Evolutionary conservation across 2,113 vertebrate genomes (phyloP), one percentile per base, ranked within the genome.

Genomic region (Coptodon bakossiorum): DNA sequence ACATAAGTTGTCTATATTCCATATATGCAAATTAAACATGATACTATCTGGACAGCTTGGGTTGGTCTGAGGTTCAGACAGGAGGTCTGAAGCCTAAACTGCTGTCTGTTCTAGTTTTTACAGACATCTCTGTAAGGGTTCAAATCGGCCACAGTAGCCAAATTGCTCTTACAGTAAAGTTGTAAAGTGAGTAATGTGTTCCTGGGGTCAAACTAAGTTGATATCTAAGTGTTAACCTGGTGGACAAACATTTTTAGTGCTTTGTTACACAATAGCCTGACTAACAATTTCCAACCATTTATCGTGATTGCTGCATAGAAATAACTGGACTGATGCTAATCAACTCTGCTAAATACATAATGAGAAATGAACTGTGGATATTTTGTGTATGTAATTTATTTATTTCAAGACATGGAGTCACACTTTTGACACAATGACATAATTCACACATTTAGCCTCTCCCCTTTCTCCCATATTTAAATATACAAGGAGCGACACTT

Each of bases 21-120:
- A 61, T 52, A 76, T 54, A 22, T 84, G 87, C 50, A 80, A 34
- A 82, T 80, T 43, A 80, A 82, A 89, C 79, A 59, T 45, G 84
- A 88, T 89, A 4, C 14, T 52, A 87, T 90, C 82, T 11, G 9
- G 1, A 5, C 80, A 38, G 83, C 76, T 86, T 86, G 38, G 57
- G 36, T 80, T 88, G 24, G 63, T 66, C 53, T 71, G 81, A 36
- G 27, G 31, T 86, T 89, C 59, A 73, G 45, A 59, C 57, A 53
- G 52, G 12, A 90, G 12, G 14, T 52, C 7, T n/a, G 40, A 57
- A 83, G 50, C 27, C 17, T 17, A 45, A 90, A 54, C 22, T 9
- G 11, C 48, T 4, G 7, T 54, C 57, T 78, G 40, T 43, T 68
- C 53, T 36, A 56, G 50, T 34, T 54, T 71, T 29, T 13, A 5